Conservation (phyloP, 2,888 invertebrate species). For the Tenodera sinensis region DNA sequence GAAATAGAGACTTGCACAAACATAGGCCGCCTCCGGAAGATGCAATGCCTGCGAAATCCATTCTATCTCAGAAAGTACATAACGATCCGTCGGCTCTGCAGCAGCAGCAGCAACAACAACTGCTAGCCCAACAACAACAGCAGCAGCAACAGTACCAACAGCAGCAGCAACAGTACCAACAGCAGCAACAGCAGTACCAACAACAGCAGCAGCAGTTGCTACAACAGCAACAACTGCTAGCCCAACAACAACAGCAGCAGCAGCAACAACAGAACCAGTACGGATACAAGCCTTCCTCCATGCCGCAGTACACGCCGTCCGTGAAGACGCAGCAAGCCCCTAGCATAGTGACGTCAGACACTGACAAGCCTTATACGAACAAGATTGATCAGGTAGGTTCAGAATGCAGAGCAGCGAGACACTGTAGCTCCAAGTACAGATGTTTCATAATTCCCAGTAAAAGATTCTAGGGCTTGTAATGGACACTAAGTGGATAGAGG, state of each 20-base stretch:
- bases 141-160: constrained; percentile 42
- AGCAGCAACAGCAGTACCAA: constrained; percentile 38
- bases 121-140: constrained; percentile 51
- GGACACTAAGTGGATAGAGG: too few species aligned
- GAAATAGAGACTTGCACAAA: constrained; percentile 26
- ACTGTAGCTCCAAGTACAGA: too few species aligned
- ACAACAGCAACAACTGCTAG: constrained; percentile 25
- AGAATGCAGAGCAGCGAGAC: too few species aligned
- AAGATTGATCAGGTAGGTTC: constrained; percentile 13
- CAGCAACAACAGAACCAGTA: constrained; percentile 36
- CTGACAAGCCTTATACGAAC: constrained; percentile 28
- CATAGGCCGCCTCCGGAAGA: constrained; percentile 55
- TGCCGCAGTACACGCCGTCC: constrained; percentile 26
- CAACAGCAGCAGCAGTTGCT: constrained; percentile 41
- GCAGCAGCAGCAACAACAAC: constrained; percentile 57
- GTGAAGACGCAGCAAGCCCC: constrained; percentile 7
- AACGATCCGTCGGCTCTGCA: constrained; percentile 44
- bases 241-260: constrained; percentile 27
- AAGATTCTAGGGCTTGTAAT: too few species aligned
- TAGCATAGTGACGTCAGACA: not conserved
- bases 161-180: constrained; percentile 42
- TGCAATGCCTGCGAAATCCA: constrained; percentile 50
- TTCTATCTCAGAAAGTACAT: constrained; percentile 35
- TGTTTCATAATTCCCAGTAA: too few species aligned
- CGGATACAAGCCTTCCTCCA: constrained; percentile 20